Base-by-base conservation (phyloP, 2,113 vertebrate species). In the Heterochromis multidens region DNA sequence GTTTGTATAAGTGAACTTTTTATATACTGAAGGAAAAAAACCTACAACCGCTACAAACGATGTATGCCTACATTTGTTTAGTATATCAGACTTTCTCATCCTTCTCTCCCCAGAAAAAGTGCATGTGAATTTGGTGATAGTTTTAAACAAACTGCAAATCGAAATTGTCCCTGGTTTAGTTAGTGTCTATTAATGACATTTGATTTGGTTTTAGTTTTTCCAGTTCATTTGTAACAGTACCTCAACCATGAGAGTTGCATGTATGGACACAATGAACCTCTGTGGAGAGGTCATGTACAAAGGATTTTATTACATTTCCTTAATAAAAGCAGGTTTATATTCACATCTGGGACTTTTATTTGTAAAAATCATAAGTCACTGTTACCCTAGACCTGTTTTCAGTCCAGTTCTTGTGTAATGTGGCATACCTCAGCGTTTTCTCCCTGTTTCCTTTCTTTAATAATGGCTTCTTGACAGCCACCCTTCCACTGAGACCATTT, bases 221-320 rank as follows among this genome's bases (percentile, higher is more conserved):
- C 77, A 89, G 77, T 91, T 89, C 79, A 92, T 83, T 82, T 94
- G 92, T 96, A 97, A 95, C 95, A 96, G 96, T 97, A 97, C 96
- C 97, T 97, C 95, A 95, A 93, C 95, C 96, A 96, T 96, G 97
- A 95, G 97, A 97, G 97, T 95, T 98, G 98, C 98, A 99, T 98
- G 97, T 97, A 90, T 97, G 97, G 97, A 95, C 95, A 96, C 96
- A 96, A 90, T 54, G 87, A 97, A 89, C 97, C 97, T 97, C 97
- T 94, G 95, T 94, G 93, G 95, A 96, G 96, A 97, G 97, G 96
- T 92, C 86, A 93, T 97, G 97, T 98, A 98, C 96, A 97, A 97
- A 97, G 92, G 96, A 95, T 97, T 98, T 99, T 98, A 98, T 97
- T 98, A 98, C 97, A 98, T 98, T 99, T 99, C 97, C 97, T 98